phyloP scores from a whole-genome alignment of 2,888 invertebrate species.

The Apodemia zela region DNA sequence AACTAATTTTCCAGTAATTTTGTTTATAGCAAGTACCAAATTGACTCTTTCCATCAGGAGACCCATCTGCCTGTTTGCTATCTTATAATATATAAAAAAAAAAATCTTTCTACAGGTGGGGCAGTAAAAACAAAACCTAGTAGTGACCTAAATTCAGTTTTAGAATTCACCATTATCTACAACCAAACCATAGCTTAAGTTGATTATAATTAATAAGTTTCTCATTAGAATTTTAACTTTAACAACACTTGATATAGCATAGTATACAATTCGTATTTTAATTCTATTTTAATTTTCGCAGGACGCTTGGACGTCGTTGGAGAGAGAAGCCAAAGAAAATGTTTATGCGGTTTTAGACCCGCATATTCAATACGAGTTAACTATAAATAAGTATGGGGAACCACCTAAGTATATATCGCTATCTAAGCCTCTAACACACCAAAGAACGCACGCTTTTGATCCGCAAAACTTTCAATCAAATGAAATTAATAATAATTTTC shows the following conservation, averaged over 20 bases:
- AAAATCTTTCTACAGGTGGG: too few species aligned
- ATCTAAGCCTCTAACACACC: conserved; percentile 74
- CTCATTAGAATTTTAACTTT: too few species aligned
- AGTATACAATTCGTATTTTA: neutral
- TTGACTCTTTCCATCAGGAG: too few species aligned
- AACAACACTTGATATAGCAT: neutral
- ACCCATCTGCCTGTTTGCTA: too few species aligned
- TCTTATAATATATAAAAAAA: too few species aligned
- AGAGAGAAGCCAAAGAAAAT: conserved; percentile 79
- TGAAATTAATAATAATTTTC: conserved; percentile 54
- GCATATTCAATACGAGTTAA: conserved; percentile 78
- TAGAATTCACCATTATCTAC: too few species aligned
- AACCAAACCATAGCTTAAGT: too few species aligned
- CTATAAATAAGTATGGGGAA: conserved; percentile 75
- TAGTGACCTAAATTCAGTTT: too few species aligned
- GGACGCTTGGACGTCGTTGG: conserved; percentile 73
- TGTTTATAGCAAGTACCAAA: too few species aligned
- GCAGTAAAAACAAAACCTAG: too few species aligned
- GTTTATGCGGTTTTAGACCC: conserved; percentile 78
- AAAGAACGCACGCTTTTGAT: conserved; percentile 71
- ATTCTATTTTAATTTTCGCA: conserved; percentile 39
- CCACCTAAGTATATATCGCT: conserved; percentile 76
- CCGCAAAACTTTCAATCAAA: conserved; percentile 51
- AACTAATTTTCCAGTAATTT: too few species aligned
- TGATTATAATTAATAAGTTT: too few species aligned